Evolutionary conservation across 92 coral and sea anemone species (phyloP), one percentile per base, ranked within the genome.

Genomic region (Phenganax marumi): DNA sequence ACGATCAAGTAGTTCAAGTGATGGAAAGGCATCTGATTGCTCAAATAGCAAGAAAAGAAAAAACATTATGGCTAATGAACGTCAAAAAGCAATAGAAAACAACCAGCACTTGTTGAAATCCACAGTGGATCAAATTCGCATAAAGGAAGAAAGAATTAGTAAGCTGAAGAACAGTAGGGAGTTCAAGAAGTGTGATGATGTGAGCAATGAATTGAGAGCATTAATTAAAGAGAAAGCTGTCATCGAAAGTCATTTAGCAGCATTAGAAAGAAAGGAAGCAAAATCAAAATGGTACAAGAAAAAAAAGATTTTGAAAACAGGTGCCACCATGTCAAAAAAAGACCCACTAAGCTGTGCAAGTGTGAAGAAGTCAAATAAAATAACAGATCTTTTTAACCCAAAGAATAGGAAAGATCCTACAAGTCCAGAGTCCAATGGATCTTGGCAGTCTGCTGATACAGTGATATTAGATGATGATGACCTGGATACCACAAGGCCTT

Each of bases 231-330:
- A 85, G 46, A 85, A 77, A 50, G 75, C 26, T 24, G 80, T 50
- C 51, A 50, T 50, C 21, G 55, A 73, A 22, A 85, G 66, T 17
- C 84, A 77, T 43, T 17, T 85, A 56, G 87, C 75, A 21, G 83
- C 48, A 14, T 64, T 84, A 39, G 57, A 84, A 56, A 74, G 80
- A 60, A 85, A 76, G 77, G 84, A 84, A 13, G 6, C 75, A 53
- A 84, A 84, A 70, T 84, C 87, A 62, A 56, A 64, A 21, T 84
- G 87, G 84, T 84, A 84, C 50, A 52, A 25, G 49, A 70, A 84
- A 23, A 73, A 50, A 60, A 25, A 47, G n/a, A 73, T 51, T 50
- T 33, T 33, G 43, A 70, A 13, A 13, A 33, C 49, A 1, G 75
- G 33, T 21, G 22, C 63, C 23, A 56, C 70, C 55, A 54, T 54